Evolutionary conservation across 2,888 invertebrate species (phyloP), one percentile per base, ranked within the genome.

Genomic region (Melieria picta): DNA sequence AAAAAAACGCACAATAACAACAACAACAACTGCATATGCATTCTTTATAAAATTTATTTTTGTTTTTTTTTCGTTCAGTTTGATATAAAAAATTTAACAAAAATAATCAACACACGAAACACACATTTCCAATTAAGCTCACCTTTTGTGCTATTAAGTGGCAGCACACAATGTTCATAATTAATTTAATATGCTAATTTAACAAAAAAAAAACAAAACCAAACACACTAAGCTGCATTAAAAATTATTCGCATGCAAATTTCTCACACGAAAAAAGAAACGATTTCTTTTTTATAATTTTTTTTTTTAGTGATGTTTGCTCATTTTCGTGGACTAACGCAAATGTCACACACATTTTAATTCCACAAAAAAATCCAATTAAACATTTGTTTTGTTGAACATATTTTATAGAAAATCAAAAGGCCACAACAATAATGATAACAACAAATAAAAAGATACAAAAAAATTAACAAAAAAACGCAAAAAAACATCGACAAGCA

Each of bases 141-240:
- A 61, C 45, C 58, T 42, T 45, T 67, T 60, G 6, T 48, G 9
- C 3, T 5, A 50, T 43, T 9, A 43, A 46, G 45, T 30, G 43
- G 45, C 16, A 46, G 7, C 6, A 10, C 52, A 65, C 16, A 57
- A 57, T n/a, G 10, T 4, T 10, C 55, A 46, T 9, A 13, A 13
- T 45, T 61, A 67, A 67, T 67, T 67, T 60, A 61, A 61, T 61
- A 50, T 67, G 67, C 60, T 52, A 67, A 67, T 67, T 67, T 60
- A 13, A 45, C 52, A 67, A 52, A 67, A 30, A 30, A 30, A 30
- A 30, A 30, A 30, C 1, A 30, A 30, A 30, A 30, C 1, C 30
- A 30, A 30, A 30, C 30, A 30, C 30, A 30, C 30, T 30, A 30
- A 30, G 30, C 30, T 30, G 64, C 45, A 16, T 50, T 50, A 63